Evolutionary conservation across 2,797 vertebrate genomes (phyloP), one percentile per base, ranked within the genome.

Genomic region (Dendrocincla tyrannina): DNA sequence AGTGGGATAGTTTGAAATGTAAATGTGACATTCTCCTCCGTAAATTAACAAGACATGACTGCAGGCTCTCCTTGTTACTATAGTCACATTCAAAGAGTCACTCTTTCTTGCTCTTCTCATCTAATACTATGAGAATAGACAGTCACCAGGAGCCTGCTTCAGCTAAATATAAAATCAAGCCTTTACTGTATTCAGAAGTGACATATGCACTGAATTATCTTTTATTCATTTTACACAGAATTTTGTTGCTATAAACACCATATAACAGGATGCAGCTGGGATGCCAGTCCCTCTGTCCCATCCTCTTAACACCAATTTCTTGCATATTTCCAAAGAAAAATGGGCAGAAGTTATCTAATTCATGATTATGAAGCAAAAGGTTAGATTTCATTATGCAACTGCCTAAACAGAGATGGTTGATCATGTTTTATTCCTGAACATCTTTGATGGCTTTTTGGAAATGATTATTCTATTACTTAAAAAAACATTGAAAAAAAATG

Each of bases 1-100:
- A 90, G 76, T 81, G 59, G 91, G 92, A 89, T 94, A 96, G 96
- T 96, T 96, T 96, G 96, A 97, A 98, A 98, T 98, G 97, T 97
- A 97, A 98, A 95, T 97, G 97, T 97, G 97, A 97, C 97, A 97
- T 97, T 98, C 94, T 97, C 72, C 94, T 96, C 16, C 10, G 95
- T 81, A 97, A 98, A 97, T 97, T 98, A 98, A 97, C 93, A 97
- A 96, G 91, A 96, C 91, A 94, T 95, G 95, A 94, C 96, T 97
- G 85, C 93, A 95, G 96, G 95, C 93, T 96, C 85, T 96, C 82
- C 91, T 97, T 96, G 92, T 94, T 85, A 77, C 92, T 84, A 84
- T 79, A 93, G 92, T 95, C 95, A 89, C 81, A 96, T 94, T 96
- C 95, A 97, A 69, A 94, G 89, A 96, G 74, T 89, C 59, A 58